phyloP scores from a whole-genome alignment of 2,888 invertebrate species.

The Drosophila greeni region DNA sequence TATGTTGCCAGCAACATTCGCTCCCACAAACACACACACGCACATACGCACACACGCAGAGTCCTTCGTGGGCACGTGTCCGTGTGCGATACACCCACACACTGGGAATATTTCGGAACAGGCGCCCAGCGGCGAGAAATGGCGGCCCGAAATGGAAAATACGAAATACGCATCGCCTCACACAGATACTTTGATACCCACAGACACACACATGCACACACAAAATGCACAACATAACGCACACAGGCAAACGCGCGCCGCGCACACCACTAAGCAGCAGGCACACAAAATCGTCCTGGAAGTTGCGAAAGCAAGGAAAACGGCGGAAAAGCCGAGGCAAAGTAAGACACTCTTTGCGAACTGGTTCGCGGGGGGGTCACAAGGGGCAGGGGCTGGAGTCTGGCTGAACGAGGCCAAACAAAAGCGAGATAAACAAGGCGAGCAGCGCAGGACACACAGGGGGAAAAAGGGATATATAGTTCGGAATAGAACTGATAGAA shows the following conservation, averaged over 20 bases:
- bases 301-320: conserved; percentile 40
- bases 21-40: conserved; percentile 3
- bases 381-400: conserved; percentile 15
- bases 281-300: conserved; percentile 57
- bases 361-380: conserved; percentile 9
- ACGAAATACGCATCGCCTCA: conserved; percentile 31
- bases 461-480: neutral
- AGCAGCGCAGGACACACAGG: conserved; percentile 21
- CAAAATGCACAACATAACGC: conserved; percentile 19
- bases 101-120: conserved; percentile 55
- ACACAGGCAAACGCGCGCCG: conserved; percentile 9
- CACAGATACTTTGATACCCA: no score
- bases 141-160: conserved; percentile 12
- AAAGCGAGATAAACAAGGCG: conserved; percentile 59
- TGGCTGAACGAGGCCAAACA: conserved; percentile 47
- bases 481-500: no score
- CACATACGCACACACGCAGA: neutral
- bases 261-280: conserved; percentile 47
- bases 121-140: conserved; percentile 62
- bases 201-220: conserved; percentile 39
- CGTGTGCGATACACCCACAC: conserved; percentile 70
- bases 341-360: conserved; percentile 46
- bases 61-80: conserved; percentile 27
- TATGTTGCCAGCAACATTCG: conserved; percentile 45
- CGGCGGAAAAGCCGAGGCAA: conserved; percentile 30